Base-by-base conservation (phyloP, 2,888 invertebrate genomes). In the Chaetogeoica ovagalla region DNA sequence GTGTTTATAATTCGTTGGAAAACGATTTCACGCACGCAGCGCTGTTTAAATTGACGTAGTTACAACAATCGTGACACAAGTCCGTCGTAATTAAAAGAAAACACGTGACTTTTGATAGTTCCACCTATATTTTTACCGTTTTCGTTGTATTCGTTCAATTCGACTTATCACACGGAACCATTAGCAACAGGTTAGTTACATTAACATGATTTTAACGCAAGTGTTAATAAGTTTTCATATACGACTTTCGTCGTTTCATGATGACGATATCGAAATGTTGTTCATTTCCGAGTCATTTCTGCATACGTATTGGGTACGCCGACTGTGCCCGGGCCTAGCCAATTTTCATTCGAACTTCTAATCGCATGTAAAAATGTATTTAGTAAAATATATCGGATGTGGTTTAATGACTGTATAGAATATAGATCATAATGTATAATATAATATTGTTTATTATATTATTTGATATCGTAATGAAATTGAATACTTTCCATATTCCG, bases 251-350 rank as follows among this genome's bases (percentile, higher is more conserved):
- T 60, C 8, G 9, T 21, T 60, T 60, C 60, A 60, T 21, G 19
- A 55, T 11, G 17, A 55, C 4, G 7, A 55, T 9, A 55, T 55
- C 15, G 1, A 55, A 55, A 17, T 9, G 6, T 55, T 9, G 19
- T 55, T 55, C 55, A 55, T 19, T 55, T 82, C 83, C 84, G n/a
- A 39, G 75, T 83, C 60, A 83, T 82, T 68, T 82, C 82, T 75
- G 83, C 83, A 77, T 79, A 37, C 75, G 83, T 82, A 70, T n/a
- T n/a, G n/a, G n/a, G n/a, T n/a, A n/a, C n/a, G n/a, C n/a, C n/a
- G n/a, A n/a, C n/a, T n/a, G n/a, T n/a, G n/a, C n/a, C n/a, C n/a
- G n/a, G n/a, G n/a, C n/a, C n/a, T n/a, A n/a, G n/a, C n/a, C n/a
- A n/a, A n/a, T n/a, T n/a, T n/a, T n/a, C n/a, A n/a, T n/a, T n/a